Evolutionary conservation across 2,797 vertebrate genomes (phyloP).

Genomic region (Spinus pinus): DNA sequence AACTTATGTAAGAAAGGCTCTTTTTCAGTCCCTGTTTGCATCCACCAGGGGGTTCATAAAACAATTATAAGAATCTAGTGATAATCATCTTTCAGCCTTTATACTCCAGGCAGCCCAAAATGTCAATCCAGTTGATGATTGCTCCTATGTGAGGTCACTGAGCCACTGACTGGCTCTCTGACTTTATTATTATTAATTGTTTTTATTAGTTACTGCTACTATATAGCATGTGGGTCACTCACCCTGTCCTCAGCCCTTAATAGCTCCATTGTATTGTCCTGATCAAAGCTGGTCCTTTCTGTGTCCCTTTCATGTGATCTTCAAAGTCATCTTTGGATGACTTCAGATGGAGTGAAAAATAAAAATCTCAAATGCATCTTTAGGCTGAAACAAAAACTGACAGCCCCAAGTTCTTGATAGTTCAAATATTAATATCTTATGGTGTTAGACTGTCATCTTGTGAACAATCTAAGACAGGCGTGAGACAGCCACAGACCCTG

Average conservation of each 20-base stretch:
- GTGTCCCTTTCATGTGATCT: constrained; percentile 37
- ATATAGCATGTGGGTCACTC: constrained; percentile 7
- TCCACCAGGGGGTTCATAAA: constrained; percentile 66
- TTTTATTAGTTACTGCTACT: constrained; percentile 44
- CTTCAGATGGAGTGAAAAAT: constrained; percentile 3
- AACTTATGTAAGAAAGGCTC: constrained; percentile 55
- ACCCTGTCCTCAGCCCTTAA: not conserved
- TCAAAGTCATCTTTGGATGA: constrained; percentile 24
- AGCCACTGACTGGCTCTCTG: not conserved
- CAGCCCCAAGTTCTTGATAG: not conserved
- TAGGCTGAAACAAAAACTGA: not conserved
- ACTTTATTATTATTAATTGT: constrained; percentile 45
- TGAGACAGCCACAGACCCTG: not conserved
- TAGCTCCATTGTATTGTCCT: constrained; percentile 37
- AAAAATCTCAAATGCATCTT: not conserved
- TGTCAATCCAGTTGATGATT: constrained; percentile 28
- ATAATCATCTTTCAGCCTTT: constrained; percentile 73
- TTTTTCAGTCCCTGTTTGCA: constrained; percentile 68
- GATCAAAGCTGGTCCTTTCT: constrained; percentile 42
- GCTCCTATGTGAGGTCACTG: not conserved
- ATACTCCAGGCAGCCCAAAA: constrained; percentile 54
- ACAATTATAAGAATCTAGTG: constrained; percentile 65
- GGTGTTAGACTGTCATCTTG: constrained; percentile 41
- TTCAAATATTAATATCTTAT: constrained; percentile 5
- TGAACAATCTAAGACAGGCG: not conserved